These are phyloP conservation scores for Peromyscus attwateri DNA, from an alignment of 2,797 vertebrate genomes.

Conservation along the genomic window DNA sequence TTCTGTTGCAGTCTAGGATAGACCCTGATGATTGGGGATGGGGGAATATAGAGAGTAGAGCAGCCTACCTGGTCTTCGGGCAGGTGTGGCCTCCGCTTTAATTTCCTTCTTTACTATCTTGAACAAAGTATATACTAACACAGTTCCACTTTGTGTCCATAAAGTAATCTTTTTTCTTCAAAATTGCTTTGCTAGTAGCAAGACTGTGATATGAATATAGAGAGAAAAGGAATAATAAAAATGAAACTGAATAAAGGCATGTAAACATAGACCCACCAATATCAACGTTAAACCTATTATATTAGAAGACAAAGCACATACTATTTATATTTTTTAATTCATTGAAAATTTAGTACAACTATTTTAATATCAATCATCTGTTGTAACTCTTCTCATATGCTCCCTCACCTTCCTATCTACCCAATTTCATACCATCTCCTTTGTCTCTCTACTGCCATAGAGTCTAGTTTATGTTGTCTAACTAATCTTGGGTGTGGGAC, in stretches of 20 bases:
- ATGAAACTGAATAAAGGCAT: not conserved
- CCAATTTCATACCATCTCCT: not conserved
- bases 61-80: not conserved
- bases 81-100: not conserved
- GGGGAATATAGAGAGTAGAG: not conserved
- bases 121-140: not conserved
- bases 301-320: not conserved
- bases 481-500: not conserved
- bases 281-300: constrained; percentile 10
- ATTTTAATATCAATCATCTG: not conserved
- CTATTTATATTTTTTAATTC: not conserved
- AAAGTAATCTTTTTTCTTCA: not conserved
- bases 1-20: not conserved
- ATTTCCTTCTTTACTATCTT: not conserved
- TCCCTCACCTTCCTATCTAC: not conserved
- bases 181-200: not conserved
- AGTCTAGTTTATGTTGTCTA: not conserved
- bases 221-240: not conserved
- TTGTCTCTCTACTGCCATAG: not conserved
- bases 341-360: not conserved
- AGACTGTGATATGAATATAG: not conserved
- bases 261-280: not conserved
- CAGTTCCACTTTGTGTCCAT: not conserved
- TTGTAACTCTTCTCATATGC: too few species aligned
- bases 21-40: not conserved